Percentiles rank a stretch among this genome's conserved stretches.
Conservation (phyloP, 2,113 vertebrate species). For the Phaethornis superciliosus region DNA sequence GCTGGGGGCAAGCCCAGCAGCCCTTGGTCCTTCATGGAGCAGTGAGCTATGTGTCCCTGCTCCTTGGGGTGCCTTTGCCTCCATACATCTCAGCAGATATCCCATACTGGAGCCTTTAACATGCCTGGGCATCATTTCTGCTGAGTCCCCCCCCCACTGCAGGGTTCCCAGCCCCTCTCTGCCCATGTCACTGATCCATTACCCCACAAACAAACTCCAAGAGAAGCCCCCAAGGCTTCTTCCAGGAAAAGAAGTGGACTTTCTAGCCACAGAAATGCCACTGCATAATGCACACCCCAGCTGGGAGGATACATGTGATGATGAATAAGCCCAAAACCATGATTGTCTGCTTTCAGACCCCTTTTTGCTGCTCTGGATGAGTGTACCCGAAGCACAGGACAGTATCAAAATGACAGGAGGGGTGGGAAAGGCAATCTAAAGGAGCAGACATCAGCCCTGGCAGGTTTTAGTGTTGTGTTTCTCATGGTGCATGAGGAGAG, state of each 20-base stretch:
- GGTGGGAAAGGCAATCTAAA: neutral
- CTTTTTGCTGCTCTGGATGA: neutral
- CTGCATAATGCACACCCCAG: fast-evolving
- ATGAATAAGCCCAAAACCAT: constrained; percentile 5
- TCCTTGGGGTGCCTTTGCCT: neutral
- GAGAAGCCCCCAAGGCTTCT: neutral
- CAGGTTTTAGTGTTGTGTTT: neutral
- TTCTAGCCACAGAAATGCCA: neutral
- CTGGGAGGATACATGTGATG: neutral
- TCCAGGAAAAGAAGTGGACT: neutral
- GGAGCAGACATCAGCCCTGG: neutral
- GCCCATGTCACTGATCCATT: fast-evolving
- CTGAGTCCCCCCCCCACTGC: fast-evolving
- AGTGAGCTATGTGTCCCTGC: fast-evolving
- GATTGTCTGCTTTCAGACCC: neutral
- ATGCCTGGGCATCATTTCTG: neutral
- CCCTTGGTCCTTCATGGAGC: neutral
- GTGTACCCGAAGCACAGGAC: neutral
- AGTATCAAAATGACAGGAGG: neutral
- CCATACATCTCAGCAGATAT: fast-evolving
- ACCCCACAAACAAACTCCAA: neutral
- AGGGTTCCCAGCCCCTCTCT: fast-evolving
- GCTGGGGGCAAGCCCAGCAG: neutral
- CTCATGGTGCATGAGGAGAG: fast-evolving
- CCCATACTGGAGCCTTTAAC: neutral